A percentile compares a stretch with the other conserved stretches of the same genome.
These are phyloP conservation scores for Drosophila equinoxialis DNA, from an alignment of 1,140 invertebrate genomes.

Conservation along the genomic window DNA sequence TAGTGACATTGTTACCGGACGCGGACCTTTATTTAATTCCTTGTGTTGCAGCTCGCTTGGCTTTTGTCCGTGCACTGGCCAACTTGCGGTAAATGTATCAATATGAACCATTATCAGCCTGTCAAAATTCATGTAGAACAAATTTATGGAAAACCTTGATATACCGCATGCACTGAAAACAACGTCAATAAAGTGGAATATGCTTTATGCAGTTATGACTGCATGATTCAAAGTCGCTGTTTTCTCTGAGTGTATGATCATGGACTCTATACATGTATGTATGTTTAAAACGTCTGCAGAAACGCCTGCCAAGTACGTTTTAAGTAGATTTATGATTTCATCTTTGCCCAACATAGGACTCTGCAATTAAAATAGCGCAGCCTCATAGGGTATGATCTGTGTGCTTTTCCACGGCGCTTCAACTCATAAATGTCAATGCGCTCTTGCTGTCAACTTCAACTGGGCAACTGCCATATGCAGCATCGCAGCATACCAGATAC, in stretches of 20 bases:
- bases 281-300: background rate
- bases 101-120: slow-evolving; percentile 37
- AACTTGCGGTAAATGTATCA: background rate
- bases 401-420: slow-evolving; percentile 3
- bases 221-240: background rate
- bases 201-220: background rate
- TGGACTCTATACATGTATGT: background rate
- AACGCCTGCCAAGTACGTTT: slow-evolving; percentile 19
- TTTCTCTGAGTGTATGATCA: background rate
- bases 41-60: background rate
- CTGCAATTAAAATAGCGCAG: slow-evolving; percentile 60
- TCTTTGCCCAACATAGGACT: slow-evolving; percentile 31
- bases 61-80: background rate
- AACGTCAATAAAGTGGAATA: background rate
- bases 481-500: background rate
- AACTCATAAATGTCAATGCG: slow-evolving; percentile 63
- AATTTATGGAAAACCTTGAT: slow-evolving; percentile 44
- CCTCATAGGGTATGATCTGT: slow-evolving; percentile 8
- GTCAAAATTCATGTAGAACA: slow-evolving; percentile 47
- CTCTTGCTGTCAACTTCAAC: slow-evolving; percentile 40
- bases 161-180: slow-evolving; percentile 23
- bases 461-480: slow-evolving; percentile 48
- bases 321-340: slow-evolving; percentile 51
- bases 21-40: background rate
- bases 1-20: background rate